Base-by-base conservation (phyloP, 2,888 invertebrate genomes). In the Minunthozetes semirufus region DNA sequence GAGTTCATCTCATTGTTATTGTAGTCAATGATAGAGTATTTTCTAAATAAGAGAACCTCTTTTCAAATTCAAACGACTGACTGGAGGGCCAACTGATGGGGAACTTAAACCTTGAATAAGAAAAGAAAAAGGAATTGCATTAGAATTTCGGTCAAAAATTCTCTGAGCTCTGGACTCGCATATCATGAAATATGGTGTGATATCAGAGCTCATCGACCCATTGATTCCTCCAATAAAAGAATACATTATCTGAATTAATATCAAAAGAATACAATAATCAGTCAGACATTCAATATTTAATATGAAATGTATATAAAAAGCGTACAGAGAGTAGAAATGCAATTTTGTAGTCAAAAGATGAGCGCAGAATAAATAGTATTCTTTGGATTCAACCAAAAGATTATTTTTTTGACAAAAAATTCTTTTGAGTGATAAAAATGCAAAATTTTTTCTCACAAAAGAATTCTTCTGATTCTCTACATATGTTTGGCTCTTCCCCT, bases 251-350 rank as follows among this genome's bases (percentile, higher is more conserved):
- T 4, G 19, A 27, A 59, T 27, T 63, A 17, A 33, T 38, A 33
- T 33, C 15, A n/a, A 33, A 63, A 33, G 33, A 33, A 33, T 25
- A 17, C 38, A 63, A 63, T 56, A 56, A 56, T 56, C 19, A 56
- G 11, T 19, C 56, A 56, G n/a, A 19, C 56, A 63, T 63, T 17
- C 63, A 56, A 56, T 56, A 63, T 63, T 63, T 63, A 33, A 33
- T 63, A 63, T 63, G 25, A 63, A 63, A 63, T 53, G 4, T 33
- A 33, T 33, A 63, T n/a, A 63, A 22, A 59, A 11, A 63, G n/a
- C n/a, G n/a, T n/a, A n/a, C n/a, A n/a, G n/a, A n/a, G 22, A 33
- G n/a, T 17, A 33, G 17, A 19, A 63, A 33, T 38, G 33, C n/a
- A n/a, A 33, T 33, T 17, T 63, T 63, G 17, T 63, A 33, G 25